phyloP scores from a whole-genome alignment of 2,113 vertebrate genomes.

The Albula goreensis region DNA sequence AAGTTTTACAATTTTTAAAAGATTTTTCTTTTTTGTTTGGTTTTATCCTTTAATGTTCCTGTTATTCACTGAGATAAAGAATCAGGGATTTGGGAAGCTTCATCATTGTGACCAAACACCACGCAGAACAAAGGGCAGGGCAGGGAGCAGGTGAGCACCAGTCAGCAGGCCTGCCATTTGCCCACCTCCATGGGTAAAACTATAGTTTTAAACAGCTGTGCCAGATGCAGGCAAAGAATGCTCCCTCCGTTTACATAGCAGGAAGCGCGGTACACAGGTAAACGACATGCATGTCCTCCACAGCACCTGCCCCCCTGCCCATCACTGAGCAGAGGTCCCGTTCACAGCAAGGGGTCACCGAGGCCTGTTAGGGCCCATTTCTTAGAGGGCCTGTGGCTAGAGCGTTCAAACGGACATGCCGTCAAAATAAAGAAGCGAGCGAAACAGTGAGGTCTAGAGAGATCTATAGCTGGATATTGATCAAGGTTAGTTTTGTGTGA shows the following conservation, averaged over 20 bases:
- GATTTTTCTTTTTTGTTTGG: neutral
- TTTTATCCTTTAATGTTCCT: neutral
- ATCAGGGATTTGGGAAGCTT: neutral
- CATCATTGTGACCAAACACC: neutral
- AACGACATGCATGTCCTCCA: neutral
- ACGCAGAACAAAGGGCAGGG: neutral
- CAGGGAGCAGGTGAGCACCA: neutral
- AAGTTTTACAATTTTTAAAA: neutral
- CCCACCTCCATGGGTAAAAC: neutral
- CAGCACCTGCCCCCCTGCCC: neutral
- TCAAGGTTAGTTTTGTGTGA: slow-evolving; percentile 30
- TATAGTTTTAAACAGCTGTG: neutral
- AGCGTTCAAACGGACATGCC: slow-evolving; percentile 18
- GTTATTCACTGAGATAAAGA: neutral
- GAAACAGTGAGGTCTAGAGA: neutral
- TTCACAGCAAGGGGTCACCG: neutral
- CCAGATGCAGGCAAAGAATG: neutral
- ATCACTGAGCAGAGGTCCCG: slow-evolving; percentile 13
- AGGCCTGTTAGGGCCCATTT: slow-evolving; percentile 16
- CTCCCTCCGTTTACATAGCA: slow-evolving; percentile 2
- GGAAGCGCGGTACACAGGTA: neutral
- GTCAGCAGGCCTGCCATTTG: neutral
- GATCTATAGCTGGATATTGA: slow-evolving; percentile 32
- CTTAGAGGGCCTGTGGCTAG: slow-evolving; percentile 18
- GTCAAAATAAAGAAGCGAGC: neutral